These are phyloP conservation scores for Phyllotreta cruciferae DNA, from an alignment of 2,888 invertebrate species.

Conservation along the genomic window DNA sequence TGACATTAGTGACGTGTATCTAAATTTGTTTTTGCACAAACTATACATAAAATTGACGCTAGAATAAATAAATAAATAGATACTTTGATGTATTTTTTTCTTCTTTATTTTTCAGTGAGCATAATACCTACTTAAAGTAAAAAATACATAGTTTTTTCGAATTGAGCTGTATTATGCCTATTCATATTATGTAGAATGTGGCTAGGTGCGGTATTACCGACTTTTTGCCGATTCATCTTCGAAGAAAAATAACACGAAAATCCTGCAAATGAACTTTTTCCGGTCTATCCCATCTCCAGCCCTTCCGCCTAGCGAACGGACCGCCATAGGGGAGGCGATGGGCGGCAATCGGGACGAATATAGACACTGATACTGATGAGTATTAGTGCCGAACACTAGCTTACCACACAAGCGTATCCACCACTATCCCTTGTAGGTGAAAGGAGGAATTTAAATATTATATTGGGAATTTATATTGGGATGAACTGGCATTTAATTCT, in stretches of 20 bases:
- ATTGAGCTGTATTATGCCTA: neutral
- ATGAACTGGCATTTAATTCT: neutral
- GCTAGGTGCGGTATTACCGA: neutral
- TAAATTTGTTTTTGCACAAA: too few relatives aligned
- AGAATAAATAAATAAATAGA: too few relatives aligned
- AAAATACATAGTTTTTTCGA: neutral
- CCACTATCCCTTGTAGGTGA: too few relatives aligned
- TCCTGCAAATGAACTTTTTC: slow-evolving; percentile 22
- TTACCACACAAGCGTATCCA: slow-evolving; percentile 10
- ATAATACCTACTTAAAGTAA: too few relatives aligned
- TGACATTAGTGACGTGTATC: too few relatives aligned
- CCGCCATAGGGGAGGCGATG: slow-evolving; percentile 5
- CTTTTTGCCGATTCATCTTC: slow-evolving; percentile 2
- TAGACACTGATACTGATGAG: slow-evolving; percentile 30
- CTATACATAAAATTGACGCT: too few relatives aligned
- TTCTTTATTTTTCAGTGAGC: too few relatives aligned
- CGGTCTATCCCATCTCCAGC: slow-evolving; percentile 12
- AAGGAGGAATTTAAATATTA: neutral
- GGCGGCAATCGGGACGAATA: slow-evolving; percentile 14
- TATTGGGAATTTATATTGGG: neutral
- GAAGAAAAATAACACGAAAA: slow-evolving; percentile 10
- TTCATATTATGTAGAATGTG: neutral
- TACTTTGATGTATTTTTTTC: too few relatives aligned
- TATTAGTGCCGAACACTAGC: slow-evolving; percentile 30
- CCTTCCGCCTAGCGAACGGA: slow-evolving; percentile 11